phyloP scores from a whole-genome alignment of 2,113 vertebrate genomes.

The Thalassoma bifasciatum region DNA sequence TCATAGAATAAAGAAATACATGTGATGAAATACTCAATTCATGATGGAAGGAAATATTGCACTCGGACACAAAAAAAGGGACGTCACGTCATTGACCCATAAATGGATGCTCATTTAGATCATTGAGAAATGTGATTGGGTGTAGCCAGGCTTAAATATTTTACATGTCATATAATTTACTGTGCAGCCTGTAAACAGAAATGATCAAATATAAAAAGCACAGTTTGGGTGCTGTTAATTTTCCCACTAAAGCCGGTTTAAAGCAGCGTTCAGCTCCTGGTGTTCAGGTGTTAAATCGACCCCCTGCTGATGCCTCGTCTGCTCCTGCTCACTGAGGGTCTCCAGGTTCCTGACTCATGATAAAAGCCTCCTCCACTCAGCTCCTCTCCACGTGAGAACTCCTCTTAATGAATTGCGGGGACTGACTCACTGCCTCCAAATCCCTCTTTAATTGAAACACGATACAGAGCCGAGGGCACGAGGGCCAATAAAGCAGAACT shows the following conservation, averaged over 20 bases:
- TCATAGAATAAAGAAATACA: no score
- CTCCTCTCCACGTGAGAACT: conserved; percentile 22
- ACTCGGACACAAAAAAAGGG: no score
- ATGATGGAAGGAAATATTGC: no score
- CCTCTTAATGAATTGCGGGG: conserved; percentile 62
- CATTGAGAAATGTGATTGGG: no score
- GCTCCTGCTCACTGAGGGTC: not conserved
- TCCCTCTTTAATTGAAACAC: conserved; percentile 73
- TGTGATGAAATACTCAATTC: no score
- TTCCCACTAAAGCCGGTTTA: not conserved
- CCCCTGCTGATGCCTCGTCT: not conserved
- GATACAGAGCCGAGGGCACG: conserved; percentile 55
- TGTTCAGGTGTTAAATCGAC: not conserved
- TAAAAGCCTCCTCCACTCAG: conserved; percentile 8
- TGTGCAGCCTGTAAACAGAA: no score
- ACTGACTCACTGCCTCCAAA: conserved; percentile 53
- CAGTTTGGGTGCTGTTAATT: not conserved
- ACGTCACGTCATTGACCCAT: no score
- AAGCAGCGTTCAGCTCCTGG: not conserved
- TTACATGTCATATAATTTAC: no score
- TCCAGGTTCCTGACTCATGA: conserved; percentile 10
- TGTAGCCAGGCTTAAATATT: no score
- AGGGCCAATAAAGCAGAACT: conserved; percentile 58
- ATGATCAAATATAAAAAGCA: no score
- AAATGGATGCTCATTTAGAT: no score